phyloP scores from a whole-genome alignment of 2,113 vertebrate species.

The Equus quagga region DNA sequence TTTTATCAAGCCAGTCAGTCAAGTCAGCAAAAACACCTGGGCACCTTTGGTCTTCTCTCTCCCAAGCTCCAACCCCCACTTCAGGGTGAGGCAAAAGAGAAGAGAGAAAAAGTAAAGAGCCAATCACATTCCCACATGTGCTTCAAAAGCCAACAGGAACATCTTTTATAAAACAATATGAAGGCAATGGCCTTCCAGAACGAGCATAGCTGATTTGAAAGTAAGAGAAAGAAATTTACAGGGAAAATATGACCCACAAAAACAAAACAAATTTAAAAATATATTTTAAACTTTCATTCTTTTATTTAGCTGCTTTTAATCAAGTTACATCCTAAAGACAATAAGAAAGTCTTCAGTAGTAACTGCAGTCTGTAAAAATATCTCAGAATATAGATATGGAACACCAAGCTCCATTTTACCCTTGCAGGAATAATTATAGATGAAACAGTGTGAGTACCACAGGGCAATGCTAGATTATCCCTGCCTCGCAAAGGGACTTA shows the following conservation, averaged over 20 bases:
- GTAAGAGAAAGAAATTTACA: background rate
- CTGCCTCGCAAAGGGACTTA: background rate
- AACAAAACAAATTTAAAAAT: background rate
- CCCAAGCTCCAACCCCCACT: background rate
- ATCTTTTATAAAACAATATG: background rate
- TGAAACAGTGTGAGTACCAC: background rate
- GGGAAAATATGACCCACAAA: background rate
- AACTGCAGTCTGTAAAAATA: background rate
- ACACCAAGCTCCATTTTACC: background rate
- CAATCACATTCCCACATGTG: background rate
- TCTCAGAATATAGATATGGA: background rate
- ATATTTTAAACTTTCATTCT: background rate
- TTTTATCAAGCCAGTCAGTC: background rate
- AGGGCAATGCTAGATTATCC: background rate
- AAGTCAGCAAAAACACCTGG: background rate
- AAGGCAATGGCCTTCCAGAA: background rate
- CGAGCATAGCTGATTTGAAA: background rate
- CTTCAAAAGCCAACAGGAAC: background rate
- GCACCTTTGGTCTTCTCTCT: background rate
- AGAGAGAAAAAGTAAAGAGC: background rate
- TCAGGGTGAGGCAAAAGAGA: background rate
- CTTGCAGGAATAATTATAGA: background rate
- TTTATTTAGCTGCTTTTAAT: conserved; percentile 25
- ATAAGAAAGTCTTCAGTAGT: background rate
- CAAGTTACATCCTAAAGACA: background rate